Conservation (phyloP, 2,888 invertebrate species). For the Drosophila tanythrix region DNA sequence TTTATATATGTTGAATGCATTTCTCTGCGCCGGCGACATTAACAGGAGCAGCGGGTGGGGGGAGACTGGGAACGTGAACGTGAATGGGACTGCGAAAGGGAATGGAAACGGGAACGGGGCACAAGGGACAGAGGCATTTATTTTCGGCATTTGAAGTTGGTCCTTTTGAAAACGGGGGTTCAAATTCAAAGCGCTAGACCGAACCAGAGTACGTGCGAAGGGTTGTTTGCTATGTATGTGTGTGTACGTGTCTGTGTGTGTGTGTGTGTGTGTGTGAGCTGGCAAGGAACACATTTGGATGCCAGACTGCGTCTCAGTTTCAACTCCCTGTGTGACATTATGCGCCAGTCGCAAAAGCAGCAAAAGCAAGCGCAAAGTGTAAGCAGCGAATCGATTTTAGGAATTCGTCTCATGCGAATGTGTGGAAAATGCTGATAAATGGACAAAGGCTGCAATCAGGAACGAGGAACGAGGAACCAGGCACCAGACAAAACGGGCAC, state of each 20-base stretch:
- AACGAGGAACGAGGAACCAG: not conserved
- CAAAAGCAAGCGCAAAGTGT: slow-evolving; percentile 52
- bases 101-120: slow-evolving; percentile 41
- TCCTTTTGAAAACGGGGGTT: slow-evolving; percentile 80
- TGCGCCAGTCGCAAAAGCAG: slow-evolving; percentile 58
- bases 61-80: slow-evolving; percentile 11
- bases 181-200: slow-evolving; percentile 78
- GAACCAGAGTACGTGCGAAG: slow-evolving; percentile 72
- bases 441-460: slow-evolving; percentile 30
- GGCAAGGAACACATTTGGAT: slow-evolving; percentile 75
- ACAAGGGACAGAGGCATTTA: slow-evolving; percentile 70
- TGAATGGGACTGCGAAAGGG: slow-evolving; percentile 1
- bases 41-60: slow-evolving; percentile 1
- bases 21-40: slow-evolving; percentile 61
- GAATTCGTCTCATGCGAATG: slow-evolving; percentile 81
- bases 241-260: slow-evolving; percentile 19
- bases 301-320: slow-evolving; percentile 72
- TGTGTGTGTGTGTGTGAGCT: slow-evolving; percentile 11
- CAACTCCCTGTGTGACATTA: slow-evolving; percentile 77
- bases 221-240: slow-evolving; percentile 59
- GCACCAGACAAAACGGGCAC: slow-evolving; percentile 9
- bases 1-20: slow-evolving; percentile 62
- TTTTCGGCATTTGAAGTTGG: slow-evolving; percentile 81
- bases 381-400: slow-evolving; percentile 78
- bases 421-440: slow-evolving; percentile 83